Conservation (phyloP, 2,113 vertebrate genomes). For the Dascyllus trimaculatus region DNA sequence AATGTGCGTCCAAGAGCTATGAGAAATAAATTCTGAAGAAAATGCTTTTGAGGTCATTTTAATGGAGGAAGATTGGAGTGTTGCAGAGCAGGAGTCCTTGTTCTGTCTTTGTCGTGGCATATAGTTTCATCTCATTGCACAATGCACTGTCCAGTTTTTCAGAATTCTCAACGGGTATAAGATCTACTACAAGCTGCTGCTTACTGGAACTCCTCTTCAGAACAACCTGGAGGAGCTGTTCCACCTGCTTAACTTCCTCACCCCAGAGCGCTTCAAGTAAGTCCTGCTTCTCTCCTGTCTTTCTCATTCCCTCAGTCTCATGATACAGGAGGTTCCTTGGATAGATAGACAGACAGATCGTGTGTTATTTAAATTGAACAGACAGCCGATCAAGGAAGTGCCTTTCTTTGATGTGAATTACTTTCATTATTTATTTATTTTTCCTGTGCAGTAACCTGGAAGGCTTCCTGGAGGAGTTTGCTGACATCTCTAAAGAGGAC, state of each 20-base stretch:
- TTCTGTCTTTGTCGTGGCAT: background rate
- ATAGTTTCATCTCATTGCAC: background rate
- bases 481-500: slow-evolving; percentile 99
- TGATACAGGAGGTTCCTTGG: background rate
- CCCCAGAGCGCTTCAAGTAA: slow-evolving; percentile 97
- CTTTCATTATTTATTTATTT: background rate
- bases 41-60: background rate
- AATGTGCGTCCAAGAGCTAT: slow-evolving; percentile 2
- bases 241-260: slow-evolving; percentile 98
- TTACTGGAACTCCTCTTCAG: slow-evolving; percentile 97
- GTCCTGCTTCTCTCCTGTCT: slow-evolving; percentile 30
- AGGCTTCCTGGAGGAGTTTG: slow-evolving; percentile 98
- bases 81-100: background rate
- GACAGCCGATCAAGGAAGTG: background rate
- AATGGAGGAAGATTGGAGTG: background rate
- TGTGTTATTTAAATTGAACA: background rate
- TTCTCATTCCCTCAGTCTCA: background rate
- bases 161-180: slow-evolving; percentile 98
- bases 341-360: background rate
- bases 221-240: slow-evolving; percentile 99
- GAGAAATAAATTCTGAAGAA: background rate
- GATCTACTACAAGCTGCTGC: slow-evolving; percentile 98
- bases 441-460: slow-evolving; percentile 93
- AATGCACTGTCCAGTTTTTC: slow-evolving; percentile 89
- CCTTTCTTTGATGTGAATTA: background rate